Evolutionary conservation across 2,113 vertebrate species (phyloP).

Genomic region (Cranoglanis bouderius): DNA sequence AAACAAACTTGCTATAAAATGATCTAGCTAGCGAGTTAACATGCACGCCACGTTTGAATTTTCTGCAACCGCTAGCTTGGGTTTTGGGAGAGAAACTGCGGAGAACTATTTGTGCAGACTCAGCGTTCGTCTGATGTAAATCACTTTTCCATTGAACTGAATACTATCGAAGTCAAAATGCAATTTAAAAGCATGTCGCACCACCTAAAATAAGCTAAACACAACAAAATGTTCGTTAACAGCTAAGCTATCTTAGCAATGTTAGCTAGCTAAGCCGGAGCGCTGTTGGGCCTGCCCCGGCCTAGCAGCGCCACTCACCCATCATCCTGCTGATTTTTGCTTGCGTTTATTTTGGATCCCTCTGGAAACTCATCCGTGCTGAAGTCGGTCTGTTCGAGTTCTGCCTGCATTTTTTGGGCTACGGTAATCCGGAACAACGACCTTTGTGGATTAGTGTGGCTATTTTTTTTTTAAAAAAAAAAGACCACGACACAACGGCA

Average conservation of each 20-base stretch:
- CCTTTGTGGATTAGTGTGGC: neutral
- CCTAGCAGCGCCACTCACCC: slow-evolving; percentile 68
- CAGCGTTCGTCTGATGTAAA: neutral
- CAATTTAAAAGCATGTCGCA: neutral
- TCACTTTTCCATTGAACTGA: no score
- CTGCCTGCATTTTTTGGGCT: slow-evolving; percentile 56
- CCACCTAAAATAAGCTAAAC: neutral
- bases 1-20: neutral
- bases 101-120: neutral
- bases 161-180: neutral
- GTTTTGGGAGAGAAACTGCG: neutral
- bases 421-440: neutral
- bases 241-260: neutral
- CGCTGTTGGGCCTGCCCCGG: neutral
- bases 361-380: slow-evolving; percentile 81
- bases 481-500: slow-evolving; percentile 27
- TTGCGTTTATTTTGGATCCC: slow-evolving; percentile 86
- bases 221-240: neutral
- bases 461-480: slow-evolving; percentile 8
- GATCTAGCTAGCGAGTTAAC: neutral
- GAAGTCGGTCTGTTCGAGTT: slow-evolving; percentile 55
- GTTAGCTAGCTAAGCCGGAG: neutral
- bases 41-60: slow-evolving; percentile 9
- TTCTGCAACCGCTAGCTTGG: neutral
- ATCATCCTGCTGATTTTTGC: slow-evolving; percentile 86